Evolutionary conservation across 2,888 invertebrate genomes (phyloP), one percentile per base, ranked within the genome.

Genomic region (Ceraclea dissimilis): DNA sequence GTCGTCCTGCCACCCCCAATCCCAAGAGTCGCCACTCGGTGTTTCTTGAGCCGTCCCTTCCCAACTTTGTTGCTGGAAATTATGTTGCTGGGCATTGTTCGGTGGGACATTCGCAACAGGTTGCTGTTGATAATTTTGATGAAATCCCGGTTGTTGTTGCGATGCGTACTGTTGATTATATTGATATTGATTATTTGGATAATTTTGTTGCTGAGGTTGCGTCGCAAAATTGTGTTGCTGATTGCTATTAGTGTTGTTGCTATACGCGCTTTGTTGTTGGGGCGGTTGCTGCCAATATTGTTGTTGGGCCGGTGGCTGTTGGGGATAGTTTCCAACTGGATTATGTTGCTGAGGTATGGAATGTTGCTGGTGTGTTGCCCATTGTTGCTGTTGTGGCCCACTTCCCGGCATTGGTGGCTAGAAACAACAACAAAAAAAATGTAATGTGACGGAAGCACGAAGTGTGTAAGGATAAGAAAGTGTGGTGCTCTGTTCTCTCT

Each of bases 321-420:
- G 78, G 63, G 71, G 72, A 57, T 53, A 53, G 22, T 54, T 62
- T 46, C 65, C 67, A 1, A 64, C 65, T 19, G 73, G 75, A 65
- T 70, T 72, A 63, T 71, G 73, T 62, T 72, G 75, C 67, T 70
- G 69, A 52, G 70, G 68, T 54, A 16, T 39, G 39, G 39, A 39
- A 39, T 63, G 67, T 62, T 79, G 78, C 34, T 54, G 63, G 46
- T 66, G 67, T 1, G 64, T 74, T 62, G 79, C 78, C 69, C 75
- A 78, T 63, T 71, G 72, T 58, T 54, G 55, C 19, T 56, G 63
- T 46, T 66, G 67, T 1, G 64, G 65, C 22, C 73, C 75, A 65
- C 31, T 4, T 18, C 19, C 34, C 8, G 46, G 18, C 54, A 49
- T 64, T 54, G 62, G 64, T 31, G 61, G 64, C 52, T 49, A 50